phyloP scores from a whole-genome alignment of 2,888 invertebrate species.

The Uloborus plumipes region DNA sequence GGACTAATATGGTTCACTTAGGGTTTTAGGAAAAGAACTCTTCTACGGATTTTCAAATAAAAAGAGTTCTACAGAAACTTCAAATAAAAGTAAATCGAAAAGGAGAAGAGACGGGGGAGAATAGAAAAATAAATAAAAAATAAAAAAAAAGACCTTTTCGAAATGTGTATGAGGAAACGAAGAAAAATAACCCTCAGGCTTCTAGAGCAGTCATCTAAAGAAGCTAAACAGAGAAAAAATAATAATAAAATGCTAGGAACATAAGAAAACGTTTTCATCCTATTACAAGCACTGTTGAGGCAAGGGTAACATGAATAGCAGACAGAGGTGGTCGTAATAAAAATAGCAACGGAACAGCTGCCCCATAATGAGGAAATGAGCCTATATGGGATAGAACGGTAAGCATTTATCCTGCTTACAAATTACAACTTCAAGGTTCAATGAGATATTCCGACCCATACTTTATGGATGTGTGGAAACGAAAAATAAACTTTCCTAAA shows the following conservation, averaged over 20 bases:
- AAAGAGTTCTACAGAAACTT: slow-evolving; percentile 4
- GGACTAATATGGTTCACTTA: no score
- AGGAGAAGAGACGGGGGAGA: neutral
- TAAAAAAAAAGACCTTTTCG: neutral
- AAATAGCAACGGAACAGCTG: slow-evolving; percentile 41
- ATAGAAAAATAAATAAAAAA: neutral
- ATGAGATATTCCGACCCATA: slow-evolving; percentile 7
- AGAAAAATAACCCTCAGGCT: slow-evolving; percentile 30
- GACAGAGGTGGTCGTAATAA: slow-evolving; percentile 33
- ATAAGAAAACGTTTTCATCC: slow-evolving; percentile 53
- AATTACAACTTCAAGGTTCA: slow-evolving; percentile 14
- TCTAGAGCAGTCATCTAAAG: slow-evolving; percentile 29
- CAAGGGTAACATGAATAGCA: slow-evolving; percentile 13
- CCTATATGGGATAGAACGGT: neutral
- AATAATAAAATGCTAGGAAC: slow-evolving; percentile 8
- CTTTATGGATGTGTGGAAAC: slow-evolving; percentile 12
- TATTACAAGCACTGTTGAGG: slow-evolving; percentile 30
- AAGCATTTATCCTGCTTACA: slow-evolving; percentile 7
- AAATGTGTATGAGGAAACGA: slow-evolving; percentile 3
- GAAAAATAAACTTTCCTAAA: neutral
- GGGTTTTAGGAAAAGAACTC: no score
- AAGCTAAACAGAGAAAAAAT: slow-evolving; percentile 9
- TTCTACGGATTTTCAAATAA: neutral
- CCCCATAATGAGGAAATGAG: slow-evolving; percentile 22
- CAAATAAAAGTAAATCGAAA: slow-evolving; percentile 11